Evolutionary conservation across 2,797 vertebrate genomes (phyloP), one percentile per base, ranked within the genome.

Genomic region (Ceryle rudis): DNA sequence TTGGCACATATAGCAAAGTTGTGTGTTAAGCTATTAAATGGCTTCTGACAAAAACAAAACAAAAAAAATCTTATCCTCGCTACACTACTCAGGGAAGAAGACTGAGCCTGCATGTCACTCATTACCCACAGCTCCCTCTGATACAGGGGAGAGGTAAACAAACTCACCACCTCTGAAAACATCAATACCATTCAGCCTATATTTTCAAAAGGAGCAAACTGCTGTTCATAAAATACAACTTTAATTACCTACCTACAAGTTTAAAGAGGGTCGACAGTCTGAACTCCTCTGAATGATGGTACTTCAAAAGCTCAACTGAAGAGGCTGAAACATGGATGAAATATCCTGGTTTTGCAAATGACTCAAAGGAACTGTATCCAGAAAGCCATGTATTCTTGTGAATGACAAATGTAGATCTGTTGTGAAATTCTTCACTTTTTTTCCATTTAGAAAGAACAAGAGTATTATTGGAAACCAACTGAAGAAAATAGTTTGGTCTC

Each of bases 401-500:
- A 79, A 99, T 97, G 8, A 98, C 86, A 96, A 99, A 99, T 4
- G 99, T 99, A 90, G 99, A 98, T 5, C 97, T 96, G 44, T 98
- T 98, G 94, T 98, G 99, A 98, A 99, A 99, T 29, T 80, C 95
- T 33, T 97, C 96, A 0, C 57, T 98, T 44, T 97, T 97, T 95
- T 98, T 97, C 99, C 99, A 99, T 96, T 99, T 99, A 73, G 98
- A 96, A 93, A 99, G 94, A 42, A 87, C 97, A 83, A 99, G 87
- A 26, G 98, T 98, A 60, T 99, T 98, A 22, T 97, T 98, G 69
- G 95, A 93, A 55, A 97, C 97, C 49, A 97, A 57, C 0, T 89
- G 97, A 90, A 99, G 98, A 97, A 99, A 99, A 97, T 99, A 99
- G 98, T 99, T 99, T 14, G 99, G 99, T 95, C 99, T 98, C 77